phyloP scores from a whole-genome alignment of 2,797 vertebrate genomes.

The Danio jaintianensis region DNA sequence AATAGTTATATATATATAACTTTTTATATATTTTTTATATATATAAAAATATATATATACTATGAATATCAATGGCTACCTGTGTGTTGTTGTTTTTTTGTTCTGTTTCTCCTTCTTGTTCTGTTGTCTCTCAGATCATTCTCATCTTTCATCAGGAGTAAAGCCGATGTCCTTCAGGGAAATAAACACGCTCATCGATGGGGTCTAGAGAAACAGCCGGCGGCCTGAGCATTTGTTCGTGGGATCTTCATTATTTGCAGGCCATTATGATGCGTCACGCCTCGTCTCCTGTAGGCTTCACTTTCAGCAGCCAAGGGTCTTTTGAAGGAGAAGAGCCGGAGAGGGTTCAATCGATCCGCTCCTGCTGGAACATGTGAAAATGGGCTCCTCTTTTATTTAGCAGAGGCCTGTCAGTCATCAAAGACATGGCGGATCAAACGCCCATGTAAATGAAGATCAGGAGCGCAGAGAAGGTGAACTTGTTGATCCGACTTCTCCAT shows the following conservation, averaged over 20 bases:
- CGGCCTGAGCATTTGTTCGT: background rate
- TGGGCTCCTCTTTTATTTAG: slow-evolving; percentile 37
- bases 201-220: background rate
- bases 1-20: no score
- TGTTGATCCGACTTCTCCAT: background rate
- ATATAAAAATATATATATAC: no score
- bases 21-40: no score
- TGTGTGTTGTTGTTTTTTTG: no score
- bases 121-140: background rate
- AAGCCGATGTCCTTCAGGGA: background rate
- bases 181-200: slow-evolving; percentile 2
- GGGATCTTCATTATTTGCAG: slow-evolving; percentile 29
- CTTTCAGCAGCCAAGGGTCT: slow-evolving; percentile 36
- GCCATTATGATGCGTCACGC: slow-evolving; percentile 23
- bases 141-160: slow-evolving; percentile 21
- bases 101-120: no score
- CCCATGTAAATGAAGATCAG: slow-evolving; percentile 41
- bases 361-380: slow-evolving; percentile 34
- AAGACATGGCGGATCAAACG: background rate
- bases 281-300: slow-evolving; percentile 30
- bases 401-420: slow-evolving; percentile 40
- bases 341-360: slow-evolving; percentile 45
- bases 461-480: slow-evolving; percentile 29
- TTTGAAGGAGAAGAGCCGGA: slow-evolving; percentile 43
- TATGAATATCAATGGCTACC: no score